A percentile compares a stretch with the other conserved stretches of the same genome.
Conservation (phyloP, 2,797 vertebrate genomes). For the Syndactyla subalaris region DNA sequence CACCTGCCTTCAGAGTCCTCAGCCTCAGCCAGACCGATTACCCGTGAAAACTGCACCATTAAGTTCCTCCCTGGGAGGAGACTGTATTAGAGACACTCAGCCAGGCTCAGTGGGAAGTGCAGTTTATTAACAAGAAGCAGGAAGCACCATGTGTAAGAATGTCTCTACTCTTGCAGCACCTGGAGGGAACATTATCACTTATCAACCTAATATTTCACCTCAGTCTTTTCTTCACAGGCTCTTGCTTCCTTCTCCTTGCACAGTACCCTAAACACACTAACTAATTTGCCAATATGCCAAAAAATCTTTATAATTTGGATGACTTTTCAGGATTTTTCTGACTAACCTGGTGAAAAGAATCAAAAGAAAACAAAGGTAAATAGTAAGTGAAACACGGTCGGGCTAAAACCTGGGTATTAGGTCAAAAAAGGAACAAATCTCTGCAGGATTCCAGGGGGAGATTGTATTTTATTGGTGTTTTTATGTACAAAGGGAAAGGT, state of each 20-base stretch:
- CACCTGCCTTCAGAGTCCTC: rapidly evolving
- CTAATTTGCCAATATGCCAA: not conserved
- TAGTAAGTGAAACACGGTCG: not conserved
- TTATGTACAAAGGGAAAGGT: slow-evolving; percentile 64
- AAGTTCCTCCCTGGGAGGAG: not conserved
- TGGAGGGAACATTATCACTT: slow-evolving; percentile 26
- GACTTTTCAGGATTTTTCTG: not conserved
- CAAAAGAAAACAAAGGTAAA: slow-evolving; percentile 13
- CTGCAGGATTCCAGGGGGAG: slow-evolving; percentile 23
- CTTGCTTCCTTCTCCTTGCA: not conserved
- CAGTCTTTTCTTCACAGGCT: not conserved
- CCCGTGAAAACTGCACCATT: not conserved
- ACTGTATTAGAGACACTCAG: not conserved
- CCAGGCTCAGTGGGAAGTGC: not conserved
- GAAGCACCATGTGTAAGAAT: not conserved
- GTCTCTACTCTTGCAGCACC: not conserved
- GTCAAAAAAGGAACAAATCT: slow-evolving; percentile 55
- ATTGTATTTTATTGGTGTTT: slow-evolving; percentile 56
- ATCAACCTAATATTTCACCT: not conserved
- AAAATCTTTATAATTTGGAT: not conserved
- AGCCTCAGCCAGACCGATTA: not conserved
- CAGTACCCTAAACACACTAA: not conserved
- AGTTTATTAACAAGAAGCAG: slow-evolving; percentile 38
- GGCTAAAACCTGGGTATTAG: slow-evolving; percentile 7
- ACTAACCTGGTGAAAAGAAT: not conserved